Evolutionary conservation across 2,888 invertebrate species (phyloP), one percentile per base, ranked within the genome.

Genomic region (Macaria liturata): DNA sequence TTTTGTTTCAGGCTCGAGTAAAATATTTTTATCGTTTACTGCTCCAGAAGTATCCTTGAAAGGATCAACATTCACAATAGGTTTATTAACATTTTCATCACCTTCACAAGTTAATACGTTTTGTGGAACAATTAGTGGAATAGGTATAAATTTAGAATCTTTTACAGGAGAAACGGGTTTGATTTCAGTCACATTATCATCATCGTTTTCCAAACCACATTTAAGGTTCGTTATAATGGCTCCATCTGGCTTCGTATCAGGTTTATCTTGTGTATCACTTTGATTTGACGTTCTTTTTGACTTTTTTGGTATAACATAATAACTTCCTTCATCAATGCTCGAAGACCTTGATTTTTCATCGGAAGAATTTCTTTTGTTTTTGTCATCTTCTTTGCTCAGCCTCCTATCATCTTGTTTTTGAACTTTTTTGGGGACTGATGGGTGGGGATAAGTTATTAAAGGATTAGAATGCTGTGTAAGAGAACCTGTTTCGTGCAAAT

Each of bases 391-490:
- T 4, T 34, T 9, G 39, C 8, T 45, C 30, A 39, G 1, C 8
- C 39, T 51, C 7, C 69, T 69, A 45, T 74, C 65, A 20, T 72
- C 67, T 54, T 56, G 51, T 32, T 68, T 54, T 49, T 49, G 57
- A 30, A 59, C 53, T 50, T 70, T 67, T 62, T 59, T 78, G 9
- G 71, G 68, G 32, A 69, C 69, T 61, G 69, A 51, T 46, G 59
- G 67, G 20, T 80, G 72, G 54, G 86, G 83, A 64, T 88, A 86
- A 6, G 85, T 86, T 46, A 86, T 81, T 42, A 86, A 74, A 8
- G 79, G 74, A 68, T 78, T 76, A 7, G 80, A 80, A 60, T 72
- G 68, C 42, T 72, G 74, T 30, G 66, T 61, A 53, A 71, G 63
- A 51, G 49, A 59, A 46, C 62, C 63, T 6, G 57, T 48, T 57